These are phyloP conservation scores for Oncorhynchus clarkii DNA, from an alignment of 2,113 vertebrate species.

Conservation along the genomic window DNA sequence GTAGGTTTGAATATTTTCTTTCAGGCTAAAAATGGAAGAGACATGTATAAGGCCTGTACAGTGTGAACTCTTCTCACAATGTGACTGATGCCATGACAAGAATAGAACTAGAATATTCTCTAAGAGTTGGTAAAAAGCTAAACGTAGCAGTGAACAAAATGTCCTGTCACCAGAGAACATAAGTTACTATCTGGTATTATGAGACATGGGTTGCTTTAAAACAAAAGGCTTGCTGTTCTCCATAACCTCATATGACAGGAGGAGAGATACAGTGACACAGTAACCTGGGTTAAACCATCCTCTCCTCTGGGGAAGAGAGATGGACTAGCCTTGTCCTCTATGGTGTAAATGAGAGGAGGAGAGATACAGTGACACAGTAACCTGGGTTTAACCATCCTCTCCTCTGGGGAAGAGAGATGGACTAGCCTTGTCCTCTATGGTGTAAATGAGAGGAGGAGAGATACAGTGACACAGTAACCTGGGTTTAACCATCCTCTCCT, in stretches of 20 bases:
- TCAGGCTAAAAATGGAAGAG: constrained; percentile 45
- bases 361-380: too few species aligned
- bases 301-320: too few species aligned
- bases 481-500: too few species aligned
- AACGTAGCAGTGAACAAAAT: constrained; percentile 2
- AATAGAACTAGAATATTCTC: constrained; percentile 23
- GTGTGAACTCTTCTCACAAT: constrained; percentile 31
- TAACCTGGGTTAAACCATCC: too few species aligned
- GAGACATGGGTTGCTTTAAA: constrained; percentile 5
- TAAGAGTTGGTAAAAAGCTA: not conserved
- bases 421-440: too few species aligned
- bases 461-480: too few species aligned
- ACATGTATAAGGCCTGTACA: constrained; percentile 41
- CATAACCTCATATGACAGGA: not conserved
- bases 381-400: too few species aligned
- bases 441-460: too few species aligned
- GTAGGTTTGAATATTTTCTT: constrained; percentile 52
- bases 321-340: too few species aligned
- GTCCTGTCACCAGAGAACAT: not conserved
- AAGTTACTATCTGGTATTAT: not conserved
- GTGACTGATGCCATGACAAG: constrained; percentile 31
- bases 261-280: not conserved
- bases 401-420: too few species aligned
- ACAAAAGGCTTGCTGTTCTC: constrained; percentile 1
- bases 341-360: too few species aligned